Percentiles rank a stretch among this genome's conserved stretches.
Evolutionary conservation across 1,140 invertebrate species (phyloP).

Genomic region (Zelostemma sp.): DNA sequence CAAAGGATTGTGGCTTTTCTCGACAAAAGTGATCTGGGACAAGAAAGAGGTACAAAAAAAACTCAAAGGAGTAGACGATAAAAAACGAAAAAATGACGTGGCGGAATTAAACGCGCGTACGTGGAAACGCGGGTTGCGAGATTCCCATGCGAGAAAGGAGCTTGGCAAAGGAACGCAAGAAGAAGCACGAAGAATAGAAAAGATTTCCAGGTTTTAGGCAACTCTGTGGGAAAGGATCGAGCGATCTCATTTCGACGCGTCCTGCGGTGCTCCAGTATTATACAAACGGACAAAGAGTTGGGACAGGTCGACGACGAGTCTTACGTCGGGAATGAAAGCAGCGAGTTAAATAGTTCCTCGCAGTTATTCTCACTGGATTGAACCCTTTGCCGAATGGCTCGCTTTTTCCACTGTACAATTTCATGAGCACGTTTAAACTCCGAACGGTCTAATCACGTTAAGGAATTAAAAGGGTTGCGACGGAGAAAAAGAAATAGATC

Average conservation of each 20-base stretch:
- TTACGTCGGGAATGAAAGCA: constrained; percentile 4
- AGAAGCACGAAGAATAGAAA: constrained; percentile 60
- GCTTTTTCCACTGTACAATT: constrained; percentile 13
- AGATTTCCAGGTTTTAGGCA: constrained; percentile 63
- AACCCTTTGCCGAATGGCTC: constrained; percentile 27
- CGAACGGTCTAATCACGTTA: background rate
- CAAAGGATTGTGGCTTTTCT: constrained; percentile 3
- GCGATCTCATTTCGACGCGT: constrained; percentile 46
- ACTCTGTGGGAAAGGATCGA: constrained; percentile 64
- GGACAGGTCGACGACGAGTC: constrained; percentile 12
- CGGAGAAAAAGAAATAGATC: constrained; percentile 5
- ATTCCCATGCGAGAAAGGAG: constrained; percentile 26
- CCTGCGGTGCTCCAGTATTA: constrained; percentile 54
- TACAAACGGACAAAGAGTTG: constrained; percentile 52
- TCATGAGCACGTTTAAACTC: constrained; percentile 7
- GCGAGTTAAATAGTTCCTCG: constrained; percentile 24
- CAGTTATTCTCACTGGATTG: constrained; percentile 19
- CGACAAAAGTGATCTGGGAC: background rate
- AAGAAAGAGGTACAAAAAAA: background rate
- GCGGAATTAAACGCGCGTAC: background rate
- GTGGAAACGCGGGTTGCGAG: constrained; percentile 1
- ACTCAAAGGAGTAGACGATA: background rate
- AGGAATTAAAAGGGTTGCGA: background rate
- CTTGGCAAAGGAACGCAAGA: constrained; percentile 14
- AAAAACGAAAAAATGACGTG: constrained; percentile 1